phyloP scores from a whole-genome alignment of 1,140 invertebrate species.

The Zaprionus ornatus region DNA sequence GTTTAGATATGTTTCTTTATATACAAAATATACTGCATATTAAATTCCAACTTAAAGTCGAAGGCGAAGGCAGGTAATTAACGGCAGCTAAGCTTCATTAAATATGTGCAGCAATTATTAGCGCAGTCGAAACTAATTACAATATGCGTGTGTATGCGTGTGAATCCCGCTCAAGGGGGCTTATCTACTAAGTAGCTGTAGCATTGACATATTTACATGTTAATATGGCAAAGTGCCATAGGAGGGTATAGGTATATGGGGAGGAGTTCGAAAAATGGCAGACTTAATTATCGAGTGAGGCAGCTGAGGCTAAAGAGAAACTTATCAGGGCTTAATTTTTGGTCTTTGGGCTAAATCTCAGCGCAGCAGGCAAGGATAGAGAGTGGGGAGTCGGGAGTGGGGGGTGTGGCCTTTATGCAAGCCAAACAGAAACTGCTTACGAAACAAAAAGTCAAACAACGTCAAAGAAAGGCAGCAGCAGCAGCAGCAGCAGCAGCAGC shows the following conservation, averaged over 20 bases:
- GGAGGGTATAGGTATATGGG: not conserved
- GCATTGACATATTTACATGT: conserved; percentile 73
- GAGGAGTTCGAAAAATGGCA: conserved; percentile 45
- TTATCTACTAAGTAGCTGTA: conserved; percentile 11
- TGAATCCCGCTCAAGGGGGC: conserved; percentile 12
- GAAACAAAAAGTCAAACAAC: conserved; percentile 77
- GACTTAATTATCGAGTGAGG: conserved; percentile 43
- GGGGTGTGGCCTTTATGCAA: conserved; percentile 32
- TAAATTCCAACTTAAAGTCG: not conserved
- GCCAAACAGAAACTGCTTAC: conserved; percentile 76
- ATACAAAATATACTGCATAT: not conserved
- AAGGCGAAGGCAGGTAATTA: conserved; percentile 8
- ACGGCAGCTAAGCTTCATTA: conserved; percentile 57
- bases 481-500: conserved; percentile 53
- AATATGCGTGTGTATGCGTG: conserved; percentile 19
- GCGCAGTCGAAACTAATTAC: conserved; percentile 64
- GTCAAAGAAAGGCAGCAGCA: conserved; percentile 43
- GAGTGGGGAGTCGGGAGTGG: conserved; percentile 11
- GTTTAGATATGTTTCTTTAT: not conserved
- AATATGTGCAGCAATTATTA: conserved; percentile 52
- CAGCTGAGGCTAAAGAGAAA: conserved; percentile 36
- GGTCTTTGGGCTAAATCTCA: conserved; percentile 47
- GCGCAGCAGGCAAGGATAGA: conserved; percentile 55
- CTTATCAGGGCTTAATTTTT: conserved; percentile 74
- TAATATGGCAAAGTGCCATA: conserved; percentile 46